Percentiles rank a stretch among this genome's conserved stretches.
phyloP scores from a whole-genome alignment of 2,888 invertebrate genomes.

The Seira ritae region DNA sequence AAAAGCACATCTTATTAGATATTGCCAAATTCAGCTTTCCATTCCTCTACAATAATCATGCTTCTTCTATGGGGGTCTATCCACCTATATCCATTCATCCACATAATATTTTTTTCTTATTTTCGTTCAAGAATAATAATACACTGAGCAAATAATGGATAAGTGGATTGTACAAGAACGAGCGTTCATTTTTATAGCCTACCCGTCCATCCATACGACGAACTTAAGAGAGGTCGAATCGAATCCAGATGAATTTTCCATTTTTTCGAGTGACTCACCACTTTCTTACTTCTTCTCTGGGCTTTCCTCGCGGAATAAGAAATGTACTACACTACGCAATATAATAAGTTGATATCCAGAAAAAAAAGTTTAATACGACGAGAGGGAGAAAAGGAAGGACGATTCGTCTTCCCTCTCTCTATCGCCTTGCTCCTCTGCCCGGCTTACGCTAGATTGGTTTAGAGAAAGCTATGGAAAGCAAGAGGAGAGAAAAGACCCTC shows the following conservation, averaged over 20 bases:
- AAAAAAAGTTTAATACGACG: not conserved
- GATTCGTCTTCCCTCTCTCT: slow-evolving; percentile 26
- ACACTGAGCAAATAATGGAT: not conserved
- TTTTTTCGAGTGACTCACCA: slow-evolving; percentile 31
- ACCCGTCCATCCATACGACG: too few relatives aligned
- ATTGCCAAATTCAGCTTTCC: not conserved
- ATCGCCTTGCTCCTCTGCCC: not conserved
- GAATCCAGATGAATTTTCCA: not conserved
- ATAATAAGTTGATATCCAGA: not conserved
- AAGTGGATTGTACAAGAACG: not conserved
- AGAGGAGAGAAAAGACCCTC: not conserved
- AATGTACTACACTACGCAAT: too few relatives aligned
- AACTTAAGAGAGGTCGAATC: slow-evolving; percentile 17
- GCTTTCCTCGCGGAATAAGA: not conserved
- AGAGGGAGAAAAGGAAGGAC: slow-evolving; percentile 11
- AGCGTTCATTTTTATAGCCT: not conserved
- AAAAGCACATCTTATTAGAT: slow-evolving; percentile 17
- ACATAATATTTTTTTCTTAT: too few relatives aligned
- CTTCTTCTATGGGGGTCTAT: not conserved
- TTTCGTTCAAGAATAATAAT: not conserved
- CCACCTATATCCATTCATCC: not conserved
- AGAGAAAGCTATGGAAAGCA: slow-evolving; percentile 24
- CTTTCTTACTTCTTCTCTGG: not conserved
- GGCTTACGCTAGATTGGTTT: not conserved
- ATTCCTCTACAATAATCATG: not conserved